These are phyloP conservation scores for Scaptomyza montana DNA, from an alignment of 1,140 invertebrate species.

Conservation along the genomic window DNA sequence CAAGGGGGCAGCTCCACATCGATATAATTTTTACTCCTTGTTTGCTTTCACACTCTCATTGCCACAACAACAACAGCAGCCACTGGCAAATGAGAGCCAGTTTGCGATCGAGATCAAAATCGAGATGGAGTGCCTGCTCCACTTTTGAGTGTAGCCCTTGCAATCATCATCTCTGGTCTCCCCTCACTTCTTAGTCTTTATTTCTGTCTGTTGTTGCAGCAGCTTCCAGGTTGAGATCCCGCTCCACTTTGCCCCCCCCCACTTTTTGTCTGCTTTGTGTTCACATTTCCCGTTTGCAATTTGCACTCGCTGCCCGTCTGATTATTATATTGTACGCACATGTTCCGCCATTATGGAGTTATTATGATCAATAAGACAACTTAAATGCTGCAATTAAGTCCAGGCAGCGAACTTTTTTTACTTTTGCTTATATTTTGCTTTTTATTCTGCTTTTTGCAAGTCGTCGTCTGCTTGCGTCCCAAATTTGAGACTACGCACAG, in stretches of 20 bases:
- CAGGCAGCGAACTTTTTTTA: constrained; percentile 43
- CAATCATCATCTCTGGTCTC: neutral
- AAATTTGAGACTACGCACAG: constrained; percentile 66
- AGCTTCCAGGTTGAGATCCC: constrained; percentile 8
- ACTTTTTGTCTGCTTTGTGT: constrained; percentile 22
- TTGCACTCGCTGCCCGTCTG: constrained; percentile 74
- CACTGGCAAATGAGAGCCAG: constrained; percentile 15
- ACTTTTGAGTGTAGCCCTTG: constrained; percentile 53
- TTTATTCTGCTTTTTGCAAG: constrained; percentile 24
- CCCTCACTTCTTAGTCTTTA: constrained; percentile 8
- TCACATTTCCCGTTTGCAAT: constrained; percentile 74
- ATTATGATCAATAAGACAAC: constrained; percentile 84
- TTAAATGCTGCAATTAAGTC: constrained; percentile 84
- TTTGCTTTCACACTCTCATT: constrained; percentile 79
- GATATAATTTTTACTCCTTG: constrained; percentile 77
- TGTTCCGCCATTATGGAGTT: constrained; percentile 84
- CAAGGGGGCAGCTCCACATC: constrained; percentile 30
- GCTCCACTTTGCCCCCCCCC: neutral
- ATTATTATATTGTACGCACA: constrained; percentile 83
- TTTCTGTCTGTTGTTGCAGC: neutral
- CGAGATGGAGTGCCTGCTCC: constrained; percentile 43
- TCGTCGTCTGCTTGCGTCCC: constrained; percentile 53
- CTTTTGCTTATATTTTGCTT: constrained; percentile 14
- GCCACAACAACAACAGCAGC: constrained; percentile 36
- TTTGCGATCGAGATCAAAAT: constrained; percentile 1